These are phyloP conservation scores for Perodicticus potto DNA, from an alignment of 2,797 vertebrate species.

Conservation along the genomic window DNA sequence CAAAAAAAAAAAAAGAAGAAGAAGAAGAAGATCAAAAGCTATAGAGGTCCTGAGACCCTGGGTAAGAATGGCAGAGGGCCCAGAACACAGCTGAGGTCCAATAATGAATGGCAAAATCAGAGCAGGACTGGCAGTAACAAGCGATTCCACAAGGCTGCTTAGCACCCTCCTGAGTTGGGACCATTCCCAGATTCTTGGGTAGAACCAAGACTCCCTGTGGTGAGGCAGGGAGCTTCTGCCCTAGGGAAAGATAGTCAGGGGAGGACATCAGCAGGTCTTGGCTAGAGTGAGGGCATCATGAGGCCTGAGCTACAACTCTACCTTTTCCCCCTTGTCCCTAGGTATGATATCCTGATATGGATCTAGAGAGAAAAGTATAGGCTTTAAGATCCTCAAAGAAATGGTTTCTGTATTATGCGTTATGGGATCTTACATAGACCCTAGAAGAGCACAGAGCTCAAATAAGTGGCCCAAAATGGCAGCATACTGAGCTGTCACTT, in stretches of 20 bases:
- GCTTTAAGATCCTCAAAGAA: neutral
- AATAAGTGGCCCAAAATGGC: neutral
- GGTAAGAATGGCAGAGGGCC: too few species aligned
- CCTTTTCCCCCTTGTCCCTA: neutral
- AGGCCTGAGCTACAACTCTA: neutral
- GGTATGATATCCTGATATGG: neutral
- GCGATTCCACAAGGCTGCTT: neutral
- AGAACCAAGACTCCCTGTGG: neutral
- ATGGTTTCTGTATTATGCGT: neutral
- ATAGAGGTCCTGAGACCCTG: neutral
- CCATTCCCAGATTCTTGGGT: too few species aligned
- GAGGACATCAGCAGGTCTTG: neutral
- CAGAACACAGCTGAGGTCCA: neutral
- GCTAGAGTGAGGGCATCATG: neutral
- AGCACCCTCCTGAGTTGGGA: neutral
- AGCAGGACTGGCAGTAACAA: neutral
- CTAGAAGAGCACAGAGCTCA: neutral
- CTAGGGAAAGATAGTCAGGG: neutral
- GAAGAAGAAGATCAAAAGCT: neutral
- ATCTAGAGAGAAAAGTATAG: neutral
- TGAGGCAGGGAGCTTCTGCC: neutral
- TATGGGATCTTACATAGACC: neutral
- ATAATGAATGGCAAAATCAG: neutral
- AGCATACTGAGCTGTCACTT: neutral
- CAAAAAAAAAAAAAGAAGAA: too few species aligned